phyloP scores from a whole-genome alignment of 2,113 vertebrate species.

The Ranitomeya imitator region DNA sequence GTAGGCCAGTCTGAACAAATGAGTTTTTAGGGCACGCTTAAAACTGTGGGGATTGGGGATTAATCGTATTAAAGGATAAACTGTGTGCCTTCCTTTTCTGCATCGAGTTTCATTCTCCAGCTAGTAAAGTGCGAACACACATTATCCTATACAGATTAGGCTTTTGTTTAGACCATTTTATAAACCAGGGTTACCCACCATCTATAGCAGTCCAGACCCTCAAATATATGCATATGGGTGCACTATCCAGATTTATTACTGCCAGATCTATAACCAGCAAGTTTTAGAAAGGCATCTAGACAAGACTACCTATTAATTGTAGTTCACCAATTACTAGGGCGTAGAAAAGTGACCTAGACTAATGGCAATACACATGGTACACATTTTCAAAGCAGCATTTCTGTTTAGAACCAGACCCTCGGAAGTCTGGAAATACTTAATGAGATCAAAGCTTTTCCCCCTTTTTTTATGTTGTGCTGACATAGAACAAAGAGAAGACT shows the following conservation, averaged over 20 bases:
- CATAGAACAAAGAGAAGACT: slow-evolving; percentile 84
- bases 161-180: slow-evolving; percentile 8
- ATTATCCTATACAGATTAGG: slow-evolving; percentile 22
- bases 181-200: not conserved
- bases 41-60: too few species aligned
- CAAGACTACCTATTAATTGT: slow-evolving; percentile 70
- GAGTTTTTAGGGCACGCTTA: too few species aligned
- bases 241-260: not conserved
- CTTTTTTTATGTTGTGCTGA: slow-evolving; percentile 60
- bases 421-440: slow-evolving; percentile 92
- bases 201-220: too few species aligned
- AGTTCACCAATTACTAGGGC: slow-evolving; percentile 83
- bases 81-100: not conserved
- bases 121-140: not conserved
- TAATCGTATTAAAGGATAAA: too few species aligned
- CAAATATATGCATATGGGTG: too few species aligned
- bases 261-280: not conserved
- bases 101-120: not conserved
- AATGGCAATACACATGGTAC: slow-evolving; percentile 79
- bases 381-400: slow-evolving; percentile 79
- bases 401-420: slow-evolving; percentile 69
- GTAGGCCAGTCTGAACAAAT: too few species aligned
- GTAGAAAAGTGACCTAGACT: slow-evolving; percentile 82
- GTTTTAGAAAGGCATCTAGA: not conserved
- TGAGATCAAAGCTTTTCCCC: slow-evolving; percentile 86